Evolutionary conservation across 1,140 invertebrate species (phyloP).

Genomic region (Homarus americanus): DNA sequence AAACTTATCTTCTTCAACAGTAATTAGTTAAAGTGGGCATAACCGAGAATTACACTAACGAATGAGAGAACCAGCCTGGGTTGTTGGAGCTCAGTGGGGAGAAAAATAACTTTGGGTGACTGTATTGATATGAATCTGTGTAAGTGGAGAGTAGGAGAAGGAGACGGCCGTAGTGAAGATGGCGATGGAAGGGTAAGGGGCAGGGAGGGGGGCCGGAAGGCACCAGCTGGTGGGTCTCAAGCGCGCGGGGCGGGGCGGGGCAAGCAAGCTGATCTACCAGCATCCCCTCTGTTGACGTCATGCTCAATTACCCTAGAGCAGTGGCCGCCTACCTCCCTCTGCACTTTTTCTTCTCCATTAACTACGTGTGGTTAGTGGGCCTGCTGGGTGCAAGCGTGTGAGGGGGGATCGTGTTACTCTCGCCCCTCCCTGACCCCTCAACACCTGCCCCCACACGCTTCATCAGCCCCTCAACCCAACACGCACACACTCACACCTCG

Average conservation of each 20-base stretch:
- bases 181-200: background rate
- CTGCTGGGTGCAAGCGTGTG: background rate
- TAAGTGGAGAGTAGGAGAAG: background rate
- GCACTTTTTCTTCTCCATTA: conserved; percentile 30
- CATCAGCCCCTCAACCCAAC: background rate
- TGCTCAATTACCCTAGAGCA: conserved; percentile 23
- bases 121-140: too few relatives aligned
- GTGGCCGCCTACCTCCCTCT: background rate
- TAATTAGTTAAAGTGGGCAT: too few relatives aligned
- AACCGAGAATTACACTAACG: too few relatives aligned
- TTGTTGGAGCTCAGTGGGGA: too few relatives aligned
- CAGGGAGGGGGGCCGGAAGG: background rate
- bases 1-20: too few relatives aligned
- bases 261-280: background rate
- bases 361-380: background rate
- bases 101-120: too few relatives aligned
- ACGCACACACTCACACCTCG: background rate
- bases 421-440: background rate
- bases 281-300: conserved; percentile 31
- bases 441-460: background rate
- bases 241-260: background rate
- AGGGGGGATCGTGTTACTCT: too few relatives aligned
- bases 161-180: background rate
- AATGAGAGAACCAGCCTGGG: too few relatives aligned
- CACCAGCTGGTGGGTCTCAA: conserved; percentile 32